A percentile compares a stretch with the other conserved stretches of the same genome.
Evolutionary conservation across 2,888 invertebrate species (phyloP).

Genomic region (Mesorhabditis belari): DNA sequence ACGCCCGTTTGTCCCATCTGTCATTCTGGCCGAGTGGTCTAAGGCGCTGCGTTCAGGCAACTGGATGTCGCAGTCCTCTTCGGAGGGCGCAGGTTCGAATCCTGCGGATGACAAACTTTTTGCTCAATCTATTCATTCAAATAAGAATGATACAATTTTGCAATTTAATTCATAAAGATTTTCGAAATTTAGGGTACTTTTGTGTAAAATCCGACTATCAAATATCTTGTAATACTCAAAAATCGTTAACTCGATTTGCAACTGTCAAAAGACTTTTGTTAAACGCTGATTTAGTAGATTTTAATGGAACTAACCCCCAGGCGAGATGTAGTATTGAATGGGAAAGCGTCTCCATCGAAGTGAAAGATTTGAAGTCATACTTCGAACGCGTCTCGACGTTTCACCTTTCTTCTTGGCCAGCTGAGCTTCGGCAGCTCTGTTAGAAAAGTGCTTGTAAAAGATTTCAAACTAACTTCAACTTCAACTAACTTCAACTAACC

Average conservation of each 20-base stretch:
- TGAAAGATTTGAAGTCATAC: conserved; percentile 26
- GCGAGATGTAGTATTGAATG: conserved; percentile 32
- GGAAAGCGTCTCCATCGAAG: conserved; percentile 30
- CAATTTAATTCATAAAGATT: neutral
- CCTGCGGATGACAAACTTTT: no score
- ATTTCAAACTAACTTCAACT: conserved; percentile 7
- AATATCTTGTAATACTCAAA: neutral
- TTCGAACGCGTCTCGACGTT: conserved; percentile 15
- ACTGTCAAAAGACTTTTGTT: no score
- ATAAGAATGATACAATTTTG: no score
- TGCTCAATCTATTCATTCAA: no score
- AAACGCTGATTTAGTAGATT: neutral
- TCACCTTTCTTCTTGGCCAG: conserved; percentile 16
- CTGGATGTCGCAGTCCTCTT: no score
- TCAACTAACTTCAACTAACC: neutral
- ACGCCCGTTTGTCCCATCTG: no score
- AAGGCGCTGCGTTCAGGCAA: conserved; percentile 76
- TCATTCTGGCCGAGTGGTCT: conserved; percentile 66
- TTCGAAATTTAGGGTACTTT: neutral
- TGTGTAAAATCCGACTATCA: neutral
- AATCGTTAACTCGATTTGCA: no score
- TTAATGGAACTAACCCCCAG: conserved; percentile 22
- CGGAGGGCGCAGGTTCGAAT: no score
- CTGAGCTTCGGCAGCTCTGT: conserved; percentile 20
- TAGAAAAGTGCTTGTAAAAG: conserved; percentile 7